Percentiles rank a stretch among this genome's conserved stretches.
Conservation (phyloP, 2,113 vertebrate genomes). For the Hyla sarda region DNA sequence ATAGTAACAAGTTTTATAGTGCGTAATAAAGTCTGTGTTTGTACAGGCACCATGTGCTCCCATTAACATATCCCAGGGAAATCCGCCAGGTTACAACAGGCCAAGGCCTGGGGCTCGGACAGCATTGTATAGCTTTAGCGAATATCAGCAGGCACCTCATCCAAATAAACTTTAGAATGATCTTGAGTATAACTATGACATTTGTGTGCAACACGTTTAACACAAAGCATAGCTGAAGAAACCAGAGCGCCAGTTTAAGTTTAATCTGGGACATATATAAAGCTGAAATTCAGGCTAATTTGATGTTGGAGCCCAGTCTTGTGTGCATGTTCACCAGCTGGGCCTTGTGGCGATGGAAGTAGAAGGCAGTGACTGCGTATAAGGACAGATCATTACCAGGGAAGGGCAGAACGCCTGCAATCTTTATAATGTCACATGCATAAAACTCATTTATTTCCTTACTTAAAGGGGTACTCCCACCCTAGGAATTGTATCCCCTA, state of each 20-base stretch:
- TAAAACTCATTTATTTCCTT: background rate
- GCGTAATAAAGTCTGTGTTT: slow-evolving; percentile 56
- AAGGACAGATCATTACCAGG: background rate
- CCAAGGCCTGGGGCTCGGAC: slow-evolving; percentile 49
- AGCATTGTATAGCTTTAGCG: slow-evolving; percentile 38
- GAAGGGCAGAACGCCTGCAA: background rate
- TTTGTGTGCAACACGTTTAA: slow-evolving; percentile 39
- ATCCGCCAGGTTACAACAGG: slow-evolving; percentile 57
- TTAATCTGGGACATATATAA: slow-evolving; percentile 44
- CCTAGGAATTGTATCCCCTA: too few species aligned
- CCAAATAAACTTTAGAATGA: slow-evolving; percentile 48
- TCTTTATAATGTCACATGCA: background rate
- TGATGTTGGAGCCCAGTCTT: slow-evolving; percentile 6
- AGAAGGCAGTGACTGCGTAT: slow-evolving; percentile 11
- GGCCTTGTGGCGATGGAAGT: background rate
- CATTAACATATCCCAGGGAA: slow-evolving; percentile 58
- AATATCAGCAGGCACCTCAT: slow-evolving; percentile 50
- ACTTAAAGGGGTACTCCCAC: too few species aligned
- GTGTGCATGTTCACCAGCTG: slow-evolving; percentile 30
- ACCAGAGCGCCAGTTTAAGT: slow-evolving; percentile 33
- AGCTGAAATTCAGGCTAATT: slow-evolving; percentile 26
- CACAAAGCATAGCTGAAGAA: slow-evolving; percentile 19
- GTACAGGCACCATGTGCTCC: slow-evolving; percentile 57
- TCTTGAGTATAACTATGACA: slow-evolving; percentile 36
- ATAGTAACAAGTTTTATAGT: slow-evolving; percentile 59